phyloP scores from a whole-genome alignment of 2,113 vertebrate genomes.

The Ranitomeya imitator region DNA sequence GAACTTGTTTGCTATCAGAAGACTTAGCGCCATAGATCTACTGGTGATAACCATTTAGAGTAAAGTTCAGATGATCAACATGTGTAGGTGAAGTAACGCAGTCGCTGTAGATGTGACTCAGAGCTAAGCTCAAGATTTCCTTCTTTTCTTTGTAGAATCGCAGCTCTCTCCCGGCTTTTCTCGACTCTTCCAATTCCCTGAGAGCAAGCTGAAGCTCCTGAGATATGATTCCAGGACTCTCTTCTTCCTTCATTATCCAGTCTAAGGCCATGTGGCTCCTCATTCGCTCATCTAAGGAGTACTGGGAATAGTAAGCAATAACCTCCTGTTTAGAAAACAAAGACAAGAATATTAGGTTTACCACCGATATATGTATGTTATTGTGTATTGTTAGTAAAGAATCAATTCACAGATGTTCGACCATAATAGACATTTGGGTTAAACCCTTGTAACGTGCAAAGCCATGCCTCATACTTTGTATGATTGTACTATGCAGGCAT shows the following conservation, averaged over 20 bases:
- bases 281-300: constrained; percentile 75
- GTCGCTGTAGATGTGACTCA: constrained; percentile 72
- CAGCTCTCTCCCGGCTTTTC: constrained; percentile 76
- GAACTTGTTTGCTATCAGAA: not conserved
- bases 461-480: too few relatives aligned
- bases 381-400: not conserved
- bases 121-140: constrained; percentile 77
- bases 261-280: constrained; percentile 82
- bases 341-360: not conserved
- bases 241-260: constrained; percentile 77
- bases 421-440: not conserved
- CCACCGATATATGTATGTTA: not conserved
- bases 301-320: constrained; percentile 80
- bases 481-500: too few relatives aligned
- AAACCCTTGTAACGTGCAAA: not conserved
- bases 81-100: constrained; percentile 61
- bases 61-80: constrained; percentile 67
- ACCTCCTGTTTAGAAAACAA: constrained; percentile 72
- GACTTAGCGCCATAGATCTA: constrained; percentile 19
- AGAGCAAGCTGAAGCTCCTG: constrained; percentile 75
- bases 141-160: constrained; percentile 82
- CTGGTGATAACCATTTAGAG: constrained; percentile 65
- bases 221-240: constrained; percentile 73
- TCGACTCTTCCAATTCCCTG: constrained; percentile 74
- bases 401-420: not conserved